A percentile compares a stretch with the other conserved stretches of the same genome.
These are phyloP conservation scores for Phthorimaea operculella DNA, from an alignment of 1,140 invertebrate species.

Conservation along the genomic window DNA sequence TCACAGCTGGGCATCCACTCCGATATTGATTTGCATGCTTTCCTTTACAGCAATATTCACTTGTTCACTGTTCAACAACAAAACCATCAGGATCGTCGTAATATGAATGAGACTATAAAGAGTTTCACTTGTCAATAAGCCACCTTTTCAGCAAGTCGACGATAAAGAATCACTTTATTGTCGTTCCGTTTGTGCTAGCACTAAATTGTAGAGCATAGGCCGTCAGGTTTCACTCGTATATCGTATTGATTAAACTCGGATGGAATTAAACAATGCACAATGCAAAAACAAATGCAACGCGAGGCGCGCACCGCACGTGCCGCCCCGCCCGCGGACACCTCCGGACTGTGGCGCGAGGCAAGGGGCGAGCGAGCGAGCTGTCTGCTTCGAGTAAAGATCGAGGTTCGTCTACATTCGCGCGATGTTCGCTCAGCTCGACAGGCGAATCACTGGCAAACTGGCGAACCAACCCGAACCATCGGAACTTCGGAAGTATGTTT, in stretches of 20 bases:
- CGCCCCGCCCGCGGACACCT: slow-evolving; percentile 60
- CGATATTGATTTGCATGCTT: slow-evolving; percentile 62
- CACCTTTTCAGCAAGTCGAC: slow-evolving; percentile 33
- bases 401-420: slow-evolving; percentile 45
- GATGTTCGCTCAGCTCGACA: slow-evolving; percentile 37
- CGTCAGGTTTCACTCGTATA: slow-evolving; percentile 37
- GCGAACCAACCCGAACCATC: neutral
- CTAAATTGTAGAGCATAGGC: slow-evolving; percentile 34
- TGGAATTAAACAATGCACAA: slow-evolving; percentile 58
- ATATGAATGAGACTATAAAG: slow-evolving; percentile 43
- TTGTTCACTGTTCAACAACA: slow-evolving; percentile 47
- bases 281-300: slow-evolving; percentile 54
- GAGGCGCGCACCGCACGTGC: slow-evolving; percentile 60
- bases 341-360: slow-evolving; percentile 40
- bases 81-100: slow-evolving; percentile 41
- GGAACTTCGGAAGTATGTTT: slow-evolving; percentile 29
- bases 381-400: slow-evolving; percentile 39
- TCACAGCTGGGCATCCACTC: slow-evolving; percentile 47
- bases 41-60: slow-evolving; percentile 50
- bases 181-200: slow-evolving; percentile 30
- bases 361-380: slow-evolving; percentile 11
- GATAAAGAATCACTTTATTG: slow-evolving; percentile 38
- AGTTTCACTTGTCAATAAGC: slow-evolving; percentile 64
- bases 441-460: slow-evolving; percentile 15
- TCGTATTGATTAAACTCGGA: slow-evolving; percentile 56